Conservation (phyloP, 2,888 invertebrate species). For the Cephus pygmeus region DNA sequence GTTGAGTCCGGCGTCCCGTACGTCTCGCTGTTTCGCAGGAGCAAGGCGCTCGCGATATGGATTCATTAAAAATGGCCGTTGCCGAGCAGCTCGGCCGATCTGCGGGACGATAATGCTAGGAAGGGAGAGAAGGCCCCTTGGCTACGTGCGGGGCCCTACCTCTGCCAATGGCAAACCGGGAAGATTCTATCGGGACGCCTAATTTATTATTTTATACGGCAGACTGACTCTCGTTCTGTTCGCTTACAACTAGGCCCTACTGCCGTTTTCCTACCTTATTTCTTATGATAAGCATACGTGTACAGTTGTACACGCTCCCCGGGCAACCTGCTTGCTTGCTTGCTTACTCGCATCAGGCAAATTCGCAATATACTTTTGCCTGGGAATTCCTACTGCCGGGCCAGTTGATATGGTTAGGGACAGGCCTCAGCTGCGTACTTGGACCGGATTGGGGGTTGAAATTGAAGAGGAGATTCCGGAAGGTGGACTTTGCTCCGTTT, state of each 20-base stretch:
- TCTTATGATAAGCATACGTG: not conserved
- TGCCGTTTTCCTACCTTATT: not conserved
- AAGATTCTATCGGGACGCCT: constrained; percentile 47
- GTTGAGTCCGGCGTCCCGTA: not conserved
- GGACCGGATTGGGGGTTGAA: not conserved
- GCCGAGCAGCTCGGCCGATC: constrained; percentile 29
- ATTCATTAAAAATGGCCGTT: constrained; percentile 58
- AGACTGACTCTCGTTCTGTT: not conserved
- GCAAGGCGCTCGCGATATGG: constrained; percentile 17
- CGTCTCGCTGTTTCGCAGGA: not conserved
- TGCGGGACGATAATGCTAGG: constrained; percentile 6
- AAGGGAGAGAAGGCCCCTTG: constrained; percentile 20
- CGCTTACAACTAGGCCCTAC: no score
- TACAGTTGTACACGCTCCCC: not conserved
- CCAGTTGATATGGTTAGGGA: no score
- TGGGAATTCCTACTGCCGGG: not conserved
- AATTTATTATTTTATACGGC: constrained; percentile 32
- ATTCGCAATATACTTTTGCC: not conserved
- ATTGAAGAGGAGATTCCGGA: not conserved
- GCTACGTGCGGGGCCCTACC: constrained; percentile 17
- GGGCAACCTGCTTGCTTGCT: not conserved
- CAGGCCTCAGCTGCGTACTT: not conserved
- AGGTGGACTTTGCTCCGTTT: not conserved
- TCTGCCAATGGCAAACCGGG: constrained; percentile 45
- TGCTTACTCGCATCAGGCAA: not conserved